Percentiles rank a stretch among this genome's conserved stretches.
Conservation (phyloP, 2,888 invertebrate genomes). For the Anodontia alba region DNA sequence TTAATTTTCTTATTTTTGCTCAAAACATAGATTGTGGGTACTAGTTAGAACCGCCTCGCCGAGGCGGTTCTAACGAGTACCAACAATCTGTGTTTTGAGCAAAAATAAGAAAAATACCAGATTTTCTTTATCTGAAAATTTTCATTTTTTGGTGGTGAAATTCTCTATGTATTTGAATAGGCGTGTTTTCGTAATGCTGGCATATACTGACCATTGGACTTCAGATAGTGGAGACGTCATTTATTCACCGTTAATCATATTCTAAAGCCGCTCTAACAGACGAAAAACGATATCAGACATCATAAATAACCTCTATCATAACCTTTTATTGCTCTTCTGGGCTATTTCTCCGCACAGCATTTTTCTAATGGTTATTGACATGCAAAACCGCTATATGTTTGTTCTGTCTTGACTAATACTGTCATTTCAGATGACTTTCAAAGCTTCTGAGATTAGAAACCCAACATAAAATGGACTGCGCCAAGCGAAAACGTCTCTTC, state of each 20-base stretch:
- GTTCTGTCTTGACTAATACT: conserved; percentile 7
- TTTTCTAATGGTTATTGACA: conserved; percentile 19
- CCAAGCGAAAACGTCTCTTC: no score
- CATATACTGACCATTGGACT: background rate
- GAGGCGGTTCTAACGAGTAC: no score
- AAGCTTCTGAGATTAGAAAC: conserved; percentile 13
- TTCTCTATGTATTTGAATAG: no score
- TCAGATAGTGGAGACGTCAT: background rate
- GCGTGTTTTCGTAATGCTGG: no score
- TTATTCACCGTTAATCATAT: conserved; percentile 10
- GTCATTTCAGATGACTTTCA: conserved; percentile 1
- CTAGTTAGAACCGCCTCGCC: no score
- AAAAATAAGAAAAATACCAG: no score
- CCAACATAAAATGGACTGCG: no score
- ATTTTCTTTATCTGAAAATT: no score
- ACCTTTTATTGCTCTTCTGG: conserved; percentile 14
- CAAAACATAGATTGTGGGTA: no score
- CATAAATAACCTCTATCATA: conserved; percentile 5
- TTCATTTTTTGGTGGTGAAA: no score
- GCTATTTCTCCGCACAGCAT: conserved; percentile 5
- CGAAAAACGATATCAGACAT: conserved; percentile 1
- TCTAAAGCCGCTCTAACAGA: conserved; percentile 3
- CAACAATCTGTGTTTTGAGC: no score
- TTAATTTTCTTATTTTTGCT: no score
- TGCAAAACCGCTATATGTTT: conserved; percentile 15